Evolutionary conservation across 2,113 vertebrate genomes (phyloP).

Genomic region (Eurypyga helias): DNA sequence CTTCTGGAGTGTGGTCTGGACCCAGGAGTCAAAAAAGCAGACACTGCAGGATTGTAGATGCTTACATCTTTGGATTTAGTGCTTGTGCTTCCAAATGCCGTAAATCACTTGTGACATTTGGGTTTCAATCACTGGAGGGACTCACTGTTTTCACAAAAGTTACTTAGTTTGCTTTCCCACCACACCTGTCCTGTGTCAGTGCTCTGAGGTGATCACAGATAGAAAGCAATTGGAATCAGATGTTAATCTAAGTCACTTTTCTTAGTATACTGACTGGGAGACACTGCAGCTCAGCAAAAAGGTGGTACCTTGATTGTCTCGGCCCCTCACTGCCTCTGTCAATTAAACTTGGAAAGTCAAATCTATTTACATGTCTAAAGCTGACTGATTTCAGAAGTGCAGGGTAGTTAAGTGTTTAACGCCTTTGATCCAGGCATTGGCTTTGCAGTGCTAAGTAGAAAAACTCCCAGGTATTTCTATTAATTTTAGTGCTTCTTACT

Average conservation of each 20-base stretch:
- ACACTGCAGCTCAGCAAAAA: background rate
- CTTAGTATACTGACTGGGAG: background rate
- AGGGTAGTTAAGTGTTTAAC: background rate
- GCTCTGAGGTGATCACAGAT: background rate
- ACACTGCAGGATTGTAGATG: background rate
- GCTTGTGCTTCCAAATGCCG: background rate
- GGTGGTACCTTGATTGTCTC: background rate
- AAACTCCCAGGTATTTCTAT: background rate
- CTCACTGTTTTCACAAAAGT: background rate
- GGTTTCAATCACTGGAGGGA: background rate
- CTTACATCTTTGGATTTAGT: background rate
- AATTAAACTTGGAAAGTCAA: conserved; percentile 2
- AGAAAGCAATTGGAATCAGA: background rate
- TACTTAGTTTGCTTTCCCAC: background rate
- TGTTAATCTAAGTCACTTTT: background rate
- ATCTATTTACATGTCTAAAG: background rate
- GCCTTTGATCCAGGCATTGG: background rate
- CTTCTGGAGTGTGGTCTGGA: background rate
- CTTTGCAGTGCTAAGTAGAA: background rate
- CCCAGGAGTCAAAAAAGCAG: background rate
- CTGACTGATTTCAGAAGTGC: background rate
- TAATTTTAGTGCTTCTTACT: background rate
- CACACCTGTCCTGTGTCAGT: background rate
- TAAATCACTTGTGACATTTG: background rate
- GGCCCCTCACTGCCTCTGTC: background rate